Evolutionary conservation across 2,113 vertebrate species (phyloP), one percentile per base, ranked within the genome.

Genomic region (cattle (Bos taurus)): DNA sequence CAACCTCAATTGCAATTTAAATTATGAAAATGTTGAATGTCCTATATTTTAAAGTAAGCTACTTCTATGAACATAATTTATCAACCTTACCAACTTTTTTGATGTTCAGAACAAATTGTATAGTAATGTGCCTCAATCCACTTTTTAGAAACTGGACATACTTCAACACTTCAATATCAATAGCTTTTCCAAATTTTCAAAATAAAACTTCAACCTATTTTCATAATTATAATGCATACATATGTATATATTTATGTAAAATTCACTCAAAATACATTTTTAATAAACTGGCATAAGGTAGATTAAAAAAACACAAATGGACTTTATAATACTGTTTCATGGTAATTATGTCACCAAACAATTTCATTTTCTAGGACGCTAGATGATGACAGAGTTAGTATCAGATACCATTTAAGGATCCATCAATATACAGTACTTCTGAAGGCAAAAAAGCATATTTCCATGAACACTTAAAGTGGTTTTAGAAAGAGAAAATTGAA

Each of bases 401-500:
- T 71, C 30, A 85, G 80, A 54, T 54, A 23, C 5, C n/a, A 59
- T 33, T 82, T 88, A 88, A 56, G 7, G 1, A 84, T 84, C 2
- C 5, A 74, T 84, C 46, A 56, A 8, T 62, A 83, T 93, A 77
- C 93, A 83, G 40, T 43, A 71, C 26, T 91, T 88, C 28, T 90
- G 62, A 93, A 96, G 50, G 15, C 2, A 86, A 86, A 93, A 74
- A 33, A 43, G 1, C 7, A 56, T 78, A 89, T 87, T 93, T 89
- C 40, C 21, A 4, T 40, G 62, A 95, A 92, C 23, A 40, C 6
- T 50, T 82, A 54, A 77, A 91, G 11, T 52, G 36, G 3, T 89
- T 91, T 88, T 62, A 78, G 25, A 96, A 71, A 87, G 25, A 87
- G 50, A 95, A 96, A 92, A 87, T 59, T 95, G 48, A 97, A 97